These are phyloP conservation scores for Rhyacichthys aspro DNA, from an alignment of 2,797 vertebrate species.

Conservation along the genomic window DNA sequence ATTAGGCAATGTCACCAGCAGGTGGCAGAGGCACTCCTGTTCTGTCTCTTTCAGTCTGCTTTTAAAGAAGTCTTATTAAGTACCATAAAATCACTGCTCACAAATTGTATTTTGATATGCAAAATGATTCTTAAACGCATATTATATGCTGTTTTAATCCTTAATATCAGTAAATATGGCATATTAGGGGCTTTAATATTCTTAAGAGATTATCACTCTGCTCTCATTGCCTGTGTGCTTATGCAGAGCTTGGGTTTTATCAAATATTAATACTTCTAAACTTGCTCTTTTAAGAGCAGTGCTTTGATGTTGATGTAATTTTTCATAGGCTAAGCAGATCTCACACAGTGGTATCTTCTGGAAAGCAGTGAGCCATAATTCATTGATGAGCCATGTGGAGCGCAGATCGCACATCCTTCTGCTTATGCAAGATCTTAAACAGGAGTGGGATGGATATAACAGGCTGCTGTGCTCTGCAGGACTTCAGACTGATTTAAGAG, in stretches of 20 bases:
- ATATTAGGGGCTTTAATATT: conserved; percentile 77
- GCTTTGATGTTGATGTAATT: conserved; percentile 81
- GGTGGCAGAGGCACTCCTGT: conserved; percentile 65
- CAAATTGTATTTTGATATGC: conserved; percentile 81
- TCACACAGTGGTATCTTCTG: conserved; percentile 64
- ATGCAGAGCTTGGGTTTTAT: conserved; percentile 72
- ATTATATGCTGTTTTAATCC: conserved; percentile 80
- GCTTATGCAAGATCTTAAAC: conserved; percentile 50
- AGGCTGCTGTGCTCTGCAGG: conserved; percentile 8
- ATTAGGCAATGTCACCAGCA: conserved; percentile 58
- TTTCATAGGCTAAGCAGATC: conserved; percentile 75
- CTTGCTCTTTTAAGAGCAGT: conserved; percentile 78
- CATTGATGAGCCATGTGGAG: conserved; percentile 75
- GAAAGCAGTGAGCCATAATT: conserved; percentile 70
- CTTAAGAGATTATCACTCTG: conserved; percentile 73
- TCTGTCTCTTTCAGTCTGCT: conserved; percentile 25
- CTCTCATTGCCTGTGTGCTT: conserved; percentile 69
- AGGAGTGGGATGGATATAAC: conserved; percentile 26
- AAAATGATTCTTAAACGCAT: conserved; percentile 80
- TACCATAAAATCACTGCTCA: conserved; percentile 65
- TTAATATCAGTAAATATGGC: conserved; percentile 79
- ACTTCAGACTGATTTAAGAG: conserved; percentile 20
- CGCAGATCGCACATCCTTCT: conserved; percentile 47
- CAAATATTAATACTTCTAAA: conserved; percentile 82
- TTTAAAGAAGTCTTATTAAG: conserved; percentile 58